Evolutionary conservation across 2,888 invertebrate species (phyloP).

Genomic region (Reticulitermes lucifugus): DNA sequence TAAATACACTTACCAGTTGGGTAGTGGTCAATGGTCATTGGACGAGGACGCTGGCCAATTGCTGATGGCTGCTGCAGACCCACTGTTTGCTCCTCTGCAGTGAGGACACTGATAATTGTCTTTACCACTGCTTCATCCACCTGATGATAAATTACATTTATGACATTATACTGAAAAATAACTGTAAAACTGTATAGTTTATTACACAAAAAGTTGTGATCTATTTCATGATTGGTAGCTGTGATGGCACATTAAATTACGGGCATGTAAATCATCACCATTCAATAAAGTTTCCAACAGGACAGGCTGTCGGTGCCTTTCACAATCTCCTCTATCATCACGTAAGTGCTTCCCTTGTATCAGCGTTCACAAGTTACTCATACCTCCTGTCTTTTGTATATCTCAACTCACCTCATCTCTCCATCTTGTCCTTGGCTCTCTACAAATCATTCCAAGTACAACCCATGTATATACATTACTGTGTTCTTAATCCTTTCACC

Average conservation of each 20-base stretch:
- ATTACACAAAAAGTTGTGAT: no score
- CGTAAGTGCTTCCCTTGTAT: no score
- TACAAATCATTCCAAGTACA: no score
- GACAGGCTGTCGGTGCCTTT: no score
- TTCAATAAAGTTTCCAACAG: no score
- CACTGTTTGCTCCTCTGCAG: constrained; percentile 77
- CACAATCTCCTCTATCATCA: not conserved
- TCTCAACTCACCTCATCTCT: no score
- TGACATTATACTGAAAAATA: not conserved
- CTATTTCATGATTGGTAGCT: not conserved
- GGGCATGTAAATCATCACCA: no score
- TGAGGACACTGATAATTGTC: constrained; percentile 75
- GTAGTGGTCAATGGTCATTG: constrained; percentile 71
- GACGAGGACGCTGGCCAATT: constrained; percentile 81
- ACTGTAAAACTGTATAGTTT: not conserved
- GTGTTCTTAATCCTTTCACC: no score
- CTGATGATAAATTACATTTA: constrained; percentile 50
- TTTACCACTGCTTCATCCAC: constrained; percentile 76
- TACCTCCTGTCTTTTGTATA: no score
- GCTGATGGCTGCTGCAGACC: constrained; percentile 79
- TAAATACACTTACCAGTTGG: constrained; percentile 58
- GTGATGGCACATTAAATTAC: not conserved
- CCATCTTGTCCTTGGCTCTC: no score
- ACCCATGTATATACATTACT: no score
- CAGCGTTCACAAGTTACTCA: no score